Base-by-base conservation (phyloP, 2,888 invertebrate species). In the Hirtodrosophila histrioides region DNA sequence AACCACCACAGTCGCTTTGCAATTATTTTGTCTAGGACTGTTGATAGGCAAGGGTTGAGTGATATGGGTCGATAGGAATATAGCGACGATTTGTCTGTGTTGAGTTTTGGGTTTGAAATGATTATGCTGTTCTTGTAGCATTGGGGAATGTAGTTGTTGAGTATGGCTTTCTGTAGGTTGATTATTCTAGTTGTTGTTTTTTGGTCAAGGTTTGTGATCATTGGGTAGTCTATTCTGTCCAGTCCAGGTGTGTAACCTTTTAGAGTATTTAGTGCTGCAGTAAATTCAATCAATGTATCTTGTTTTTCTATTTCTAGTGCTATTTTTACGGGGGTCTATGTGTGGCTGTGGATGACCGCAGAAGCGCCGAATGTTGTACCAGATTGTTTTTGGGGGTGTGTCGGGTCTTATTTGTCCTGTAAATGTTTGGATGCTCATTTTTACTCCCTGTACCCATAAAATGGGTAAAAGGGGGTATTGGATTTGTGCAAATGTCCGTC, bases 31-130 rank as follows among this genome's bases (percentile, higher is more conserved):
- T 17, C 17, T 17, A 17, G 2, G 17, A 17, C 17, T 17, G 1
- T 17, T 3, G 71, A 41, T 17, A 54, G 23, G 35, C 68, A 68
- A n/a, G 63, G 49, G 27, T 27, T 27, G 6, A 69, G 66, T 3
- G 74, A 72, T 8, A 77, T 75, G 0, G 70, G 69, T 17, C 70
- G 49, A 51, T 50, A 27, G 6, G 27, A 27, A 3, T 27, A 2
- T 4, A 54, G 41, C 0, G 7, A 6, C 8, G 63, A 58, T 44
- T 74, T 69, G 9, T 74, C 66, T 9, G 54, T 4, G 9, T 64
- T 29, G 0, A 50, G 65, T 49, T 69, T 72, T 10, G 49, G 24
- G 3, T 69, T 66, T 9, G 63, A 64, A 3, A 54, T 53, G 10
- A 68, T 50, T 7, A 61, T 8, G n/a, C 62, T 54, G 0, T n/a